Evolutionary conservation across 2,113 vertebrate genomes (phyloP), one percentile per base, ranked within the genome.

Genomic region (Bubo blakistoni): DNA sequence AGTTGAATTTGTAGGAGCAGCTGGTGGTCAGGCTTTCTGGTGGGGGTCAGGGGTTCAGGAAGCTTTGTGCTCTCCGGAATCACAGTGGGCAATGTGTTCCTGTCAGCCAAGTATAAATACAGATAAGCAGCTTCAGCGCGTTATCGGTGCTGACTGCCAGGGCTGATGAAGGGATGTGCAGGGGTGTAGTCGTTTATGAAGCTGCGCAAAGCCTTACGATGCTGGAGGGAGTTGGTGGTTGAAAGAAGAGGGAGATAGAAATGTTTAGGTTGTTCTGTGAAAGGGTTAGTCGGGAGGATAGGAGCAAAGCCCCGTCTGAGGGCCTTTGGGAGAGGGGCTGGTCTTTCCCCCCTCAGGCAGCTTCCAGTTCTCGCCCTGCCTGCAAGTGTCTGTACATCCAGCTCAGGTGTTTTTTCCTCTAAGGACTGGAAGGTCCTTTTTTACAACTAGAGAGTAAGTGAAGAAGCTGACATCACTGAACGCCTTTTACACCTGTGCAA

Each of bases 151-250:
- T 13, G 3, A 1, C 49, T 58, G 49, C 30, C 44, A 1, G 27
- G 12, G 78, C 55, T 16, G 82, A 4, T 18, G 26, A 21, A 10
- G 59, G 19, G 2, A 13, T 18, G 32, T 8, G 24, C 20, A 10
- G 57, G 38, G 9, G 34, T 36, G 67, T 20, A 3, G 0, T n/a
- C 8, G 0, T 0, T 54, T 10, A 1, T 24, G 52, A 13, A 58
- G 46, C 71, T 18, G 7, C 2, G 5, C 25, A 12, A 11, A 25
- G 29, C 1, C 34, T 46, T 6, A 6, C 5, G 7, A 3, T 15
- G 51, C 51, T 16, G 6, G 34, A 26, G 52, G 42, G 62, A 42
- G 67, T 1, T 70, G 54, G 22, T 52, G 42, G 34, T 19, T 72
- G 57, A 20, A 55, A 29, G 34, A 16, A 20, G 40, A 18, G 36